Evolutionary conservation across 2,797 vertebrate genomes (phyloP).

Genomic region (Meda fulgida): DNA sequence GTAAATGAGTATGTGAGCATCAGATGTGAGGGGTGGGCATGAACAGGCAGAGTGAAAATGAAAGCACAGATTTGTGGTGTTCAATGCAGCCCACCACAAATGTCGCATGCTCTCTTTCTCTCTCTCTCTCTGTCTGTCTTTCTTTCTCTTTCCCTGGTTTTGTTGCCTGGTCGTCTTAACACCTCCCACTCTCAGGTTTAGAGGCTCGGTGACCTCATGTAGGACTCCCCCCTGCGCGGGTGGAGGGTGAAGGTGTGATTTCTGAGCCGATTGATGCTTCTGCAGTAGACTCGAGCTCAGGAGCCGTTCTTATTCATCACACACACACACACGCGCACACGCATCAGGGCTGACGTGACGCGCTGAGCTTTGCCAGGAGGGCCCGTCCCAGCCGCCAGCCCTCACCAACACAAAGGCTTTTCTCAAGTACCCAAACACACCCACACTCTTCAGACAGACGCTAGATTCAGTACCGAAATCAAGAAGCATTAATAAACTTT

Average conservation of each 20-base stretch:
- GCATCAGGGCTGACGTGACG: neutral
- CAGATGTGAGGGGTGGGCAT: conserved; percentile 1
- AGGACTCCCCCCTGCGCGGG: conserved; percentile 55
- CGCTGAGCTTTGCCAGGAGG: conserved; percentile 15
- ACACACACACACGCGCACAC: too few relatives aligned
- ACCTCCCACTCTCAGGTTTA: conserved; percentile 57
- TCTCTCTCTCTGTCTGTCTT: neutral
- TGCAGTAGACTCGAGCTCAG: neutral
- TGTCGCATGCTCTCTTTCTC: neutral
- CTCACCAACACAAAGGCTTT: conserved; percentile 24
- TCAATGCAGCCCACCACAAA: conserved; percentile 37
- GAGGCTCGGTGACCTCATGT: conserved; percentile 48
- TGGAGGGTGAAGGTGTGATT: conserved; percentile 24
- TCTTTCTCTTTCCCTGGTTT: conserved; percentile 15
- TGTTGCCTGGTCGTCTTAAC: conserved; percentile 28
- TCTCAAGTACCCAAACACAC: conserved; percentile 29
- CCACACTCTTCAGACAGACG: conserved; percentile 1
- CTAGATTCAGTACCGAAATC: neutral
- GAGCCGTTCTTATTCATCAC: conserved; percentile 14
- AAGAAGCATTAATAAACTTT: neutral
- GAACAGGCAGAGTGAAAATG: conserved; percentile 41
- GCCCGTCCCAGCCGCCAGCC: conserved; percentile 25
- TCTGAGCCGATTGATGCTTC: conserved; percentile 15
- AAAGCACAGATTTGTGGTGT: conserved; percentile 58
- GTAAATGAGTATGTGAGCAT: conserved; percentile 15